Evolutionary conservation across 2,888 invertebrate species (phyloP).

Genomic region (Oscheius sp.): DNA sequence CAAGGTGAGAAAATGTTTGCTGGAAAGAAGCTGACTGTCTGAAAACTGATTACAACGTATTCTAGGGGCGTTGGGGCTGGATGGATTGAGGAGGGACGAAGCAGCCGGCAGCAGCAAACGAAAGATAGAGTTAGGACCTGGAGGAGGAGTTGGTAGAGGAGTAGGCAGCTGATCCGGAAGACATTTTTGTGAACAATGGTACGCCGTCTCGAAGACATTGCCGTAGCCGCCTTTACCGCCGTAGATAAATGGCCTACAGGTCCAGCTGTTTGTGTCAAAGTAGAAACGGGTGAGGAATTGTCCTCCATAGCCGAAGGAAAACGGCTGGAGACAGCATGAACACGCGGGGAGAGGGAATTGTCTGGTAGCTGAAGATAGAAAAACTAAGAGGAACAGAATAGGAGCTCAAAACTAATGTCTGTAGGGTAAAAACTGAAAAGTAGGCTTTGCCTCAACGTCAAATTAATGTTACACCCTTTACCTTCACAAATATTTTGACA

Average conservation of each 20-base stretch:
- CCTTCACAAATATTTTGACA: conserved; percentile 73
- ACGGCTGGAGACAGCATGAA: conserved; percentile 62
- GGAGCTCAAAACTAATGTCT: conserved; percentile 26
- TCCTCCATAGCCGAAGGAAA: conserved; percentile 62
- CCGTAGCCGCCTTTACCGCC: conserved; percentile 56
- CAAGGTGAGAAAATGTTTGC: conserved; percentile 1
- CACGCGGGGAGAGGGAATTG: conserved; percentile 37
- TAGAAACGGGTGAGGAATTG: conserved; percentile 59
- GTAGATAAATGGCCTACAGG: conserved; percentile 67
- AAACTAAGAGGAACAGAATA: conserved; percentile 29
- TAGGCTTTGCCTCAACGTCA: neutral
- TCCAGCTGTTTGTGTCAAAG: conserved; percentile 59
- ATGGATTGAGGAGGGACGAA: conserved; percentile 10
- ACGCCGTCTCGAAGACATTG: conserved; percentile 68
- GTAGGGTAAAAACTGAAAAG: neutral
- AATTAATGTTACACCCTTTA: conserved; percentile 36
- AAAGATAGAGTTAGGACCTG: conserved; percentile 31
- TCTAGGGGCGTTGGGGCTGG: neutral
- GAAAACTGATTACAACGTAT: conserved; percentile 5
- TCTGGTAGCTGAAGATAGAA: conserved; percentile 36
- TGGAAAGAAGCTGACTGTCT: conserved; percentile 23
- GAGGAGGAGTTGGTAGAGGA: conserved; percentile 26
- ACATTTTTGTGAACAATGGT: conserved; percentile 49
- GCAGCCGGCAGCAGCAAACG: conserved; percentile 13
- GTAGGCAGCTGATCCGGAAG: conserved; percentile 18